These are phyloP conservation scores for Micrastur ruficollis DNA, from an alignment of 2,797 vertebrate genomes.

Conservation along the genomic window DNA sequence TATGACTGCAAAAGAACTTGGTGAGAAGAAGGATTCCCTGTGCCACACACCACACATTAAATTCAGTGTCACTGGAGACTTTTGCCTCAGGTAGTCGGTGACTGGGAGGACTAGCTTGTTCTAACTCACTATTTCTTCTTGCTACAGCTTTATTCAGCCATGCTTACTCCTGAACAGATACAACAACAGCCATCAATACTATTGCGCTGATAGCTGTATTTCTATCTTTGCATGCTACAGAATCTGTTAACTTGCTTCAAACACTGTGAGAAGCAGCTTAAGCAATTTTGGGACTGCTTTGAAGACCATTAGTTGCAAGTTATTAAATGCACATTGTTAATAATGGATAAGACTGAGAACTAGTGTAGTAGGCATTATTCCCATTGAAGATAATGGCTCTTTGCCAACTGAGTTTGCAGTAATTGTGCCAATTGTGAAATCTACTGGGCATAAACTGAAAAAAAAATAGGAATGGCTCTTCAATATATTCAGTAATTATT, in stretches of 20 bases:
- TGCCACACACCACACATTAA: neutral
- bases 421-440: conserved; percentile 45
- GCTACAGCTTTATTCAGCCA: neutral
- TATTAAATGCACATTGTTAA: conserved; percentile 39
- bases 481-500: conserved; percentile 57
- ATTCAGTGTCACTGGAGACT: neutral
- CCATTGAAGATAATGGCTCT: conserved; percentile 3
- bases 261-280: neutral
- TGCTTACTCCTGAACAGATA: neutral
- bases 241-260: neutral
- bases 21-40: neutral
- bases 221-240: neutral
- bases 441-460: conserved; percentile 36
- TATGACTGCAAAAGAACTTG: neutral
- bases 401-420: conserved; percentile 31
- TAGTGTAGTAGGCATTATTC: conserved; percentile 1
- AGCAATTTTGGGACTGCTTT: neutral
- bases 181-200: neutral
- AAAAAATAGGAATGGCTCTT: conserved; percentile 21
- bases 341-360: neutral
- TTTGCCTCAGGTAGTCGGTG: neutral
- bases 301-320: conserved; percentile 8
- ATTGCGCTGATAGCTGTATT: neutral
- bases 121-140: neutral
- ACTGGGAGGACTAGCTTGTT: neutral